Evolutionary conservation across 2,797 vertebrate species (phyloP), one percentile per base, ranked within the genome.

Genomic region (Sebastes trivittatus): DNA sequence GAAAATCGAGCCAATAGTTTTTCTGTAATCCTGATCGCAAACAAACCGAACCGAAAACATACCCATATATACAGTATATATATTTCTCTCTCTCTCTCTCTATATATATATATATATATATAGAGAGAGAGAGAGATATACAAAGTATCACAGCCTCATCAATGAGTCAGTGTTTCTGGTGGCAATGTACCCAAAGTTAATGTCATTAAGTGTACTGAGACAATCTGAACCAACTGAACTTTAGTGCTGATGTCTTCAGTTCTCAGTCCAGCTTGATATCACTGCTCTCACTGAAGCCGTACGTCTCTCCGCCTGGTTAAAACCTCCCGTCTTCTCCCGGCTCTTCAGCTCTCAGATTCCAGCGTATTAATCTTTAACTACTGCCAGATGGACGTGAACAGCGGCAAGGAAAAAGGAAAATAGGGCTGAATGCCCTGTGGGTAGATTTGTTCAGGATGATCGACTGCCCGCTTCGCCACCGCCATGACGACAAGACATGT

Each of bases 281-380:
- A 0, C 20, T 11, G 32, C 9, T 32, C 56, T 36, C 32, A 3
- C 42, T 11, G 67, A 68, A 32, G 49, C 27, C 9, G 34, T n/a
- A 42, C 25, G 22, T 67, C 55, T 62, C 56, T 46, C 49, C 3
- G 14, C 5, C 30, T 16, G 38, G 49, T 54, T 25, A 13, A 82
- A 63, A 65, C 14, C 46, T 11, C 23, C 66, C 38, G 8, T 30
- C 52, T 30, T 11, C 59, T 64, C 66, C 7, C 61, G 4, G 18
- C 63, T 71, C 52, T 69, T 61, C 6, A 22, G 63, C 76, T 78
- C 70, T 20, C 61, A 69, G 80, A 85, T 87, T 90, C 86, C 82
- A 82, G 36, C 6, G 16, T 84, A 90, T 95, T 91, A 93, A 95
- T 95, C 86, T 94, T 94, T 95, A 95, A 95, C 89, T 52, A 80